These are phyloP conservation scores for Neodontobutis hainanensis DNA, from an alignment of 2,113 vertebrate genomes.

Conservation along the genomic window DNA sequence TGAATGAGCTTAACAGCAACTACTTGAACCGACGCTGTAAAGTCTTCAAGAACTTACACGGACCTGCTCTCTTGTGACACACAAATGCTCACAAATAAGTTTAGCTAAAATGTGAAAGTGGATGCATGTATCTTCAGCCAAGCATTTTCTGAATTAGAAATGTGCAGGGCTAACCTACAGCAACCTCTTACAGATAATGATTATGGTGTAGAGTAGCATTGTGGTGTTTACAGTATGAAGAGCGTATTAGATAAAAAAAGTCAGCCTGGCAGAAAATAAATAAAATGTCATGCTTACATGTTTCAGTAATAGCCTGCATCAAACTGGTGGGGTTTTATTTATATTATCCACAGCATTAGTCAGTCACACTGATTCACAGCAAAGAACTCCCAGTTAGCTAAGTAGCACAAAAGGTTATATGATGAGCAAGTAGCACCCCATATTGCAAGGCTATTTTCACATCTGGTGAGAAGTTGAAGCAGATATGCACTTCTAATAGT, in stretches of 20 bases:
- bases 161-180: neutral
- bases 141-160: constrained; percentile 10
- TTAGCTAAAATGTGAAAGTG: constrained; percentile 20
- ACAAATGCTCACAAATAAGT: constrained; percentile 36
- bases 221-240: neutral
- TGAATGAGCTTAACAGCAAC: constrained; percentile 74
- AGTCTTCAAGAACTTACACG: constrained; percentile 49
- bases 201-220: neutral
- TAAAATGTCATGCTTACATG: constrained; percentile 19
- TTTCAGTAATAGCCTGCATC: constrained; percentile 20
- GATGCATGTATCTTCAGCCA: neutral
- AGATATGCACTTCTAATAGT: neutral
- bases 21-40: constrained; percentile 63
- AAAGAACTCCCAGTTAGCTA: constrained; percentile 32
- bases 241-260: neutral
- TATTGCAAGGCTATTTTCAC: constrained; percentile 9
- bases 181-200: constrained; percentile 13
- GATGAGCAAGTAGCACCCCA: constrained; percentile 21
- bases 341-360: constrained; percentile 25
- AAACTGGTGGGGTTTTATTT: constrained; percentile 11
- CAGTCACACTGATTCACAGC: constrained; percentile 14
- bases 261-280: constrained; percentile 14
- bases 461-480: constrained; percentile 11
- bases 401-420: constrained; percentile 43
- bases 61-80: constrained; percentile 25